These are phyloP conservation scores for Sarcophaga rosellei DNA, from an alignment of 2,888 invertebrate species.

Conservation along the genomic window DNA sequence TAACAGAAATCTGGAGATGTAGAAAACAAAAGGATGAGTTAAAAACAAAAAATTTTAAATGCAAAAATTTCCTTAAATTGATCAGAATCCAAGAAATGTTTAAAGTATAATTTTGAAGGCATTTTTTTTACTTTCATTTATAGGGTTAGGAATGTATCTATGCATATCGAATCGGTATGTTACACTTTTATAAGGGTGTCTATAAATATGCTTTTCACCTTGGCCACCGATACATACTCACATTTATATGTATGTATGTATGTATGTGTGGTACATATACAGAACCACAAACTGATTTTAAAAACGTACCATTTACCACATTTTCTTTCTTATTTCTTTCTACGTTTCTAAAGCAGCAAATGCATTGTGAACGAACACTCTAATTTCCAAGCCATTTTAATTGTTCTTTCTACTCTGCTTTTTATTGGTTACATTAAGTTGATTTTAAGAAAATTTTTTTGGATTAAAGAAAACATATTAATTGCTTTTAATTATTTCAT, in stretches of 20 bases:
- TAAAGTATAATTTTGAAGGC: too few relatives aligned
- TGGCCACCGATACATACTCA: neutral
- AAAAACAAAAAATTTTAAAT: too few relatives aligned
- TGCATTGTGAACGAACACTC: neutral
- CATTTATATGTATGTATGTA: neutral
- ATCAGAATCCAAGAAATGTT: too few relatives aligned
- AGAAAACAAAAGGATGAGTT: too few relatives aligned
- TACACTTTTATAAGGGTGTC: neutral
- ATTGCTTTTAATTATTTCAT: conserved; percentile 50
- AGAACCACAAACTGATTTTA: neutral
- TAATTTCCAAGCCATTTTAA: neutral
- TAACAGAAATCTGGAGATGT: too few relatives aligned
- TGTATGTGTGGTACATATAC: neutral
- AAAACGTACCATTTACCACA: neutral
- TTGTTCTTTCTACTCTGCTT: conserved; percentile 35
- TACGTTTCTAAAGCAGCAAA: neutral
- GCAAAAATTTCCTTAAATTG: too few relatives aligned
- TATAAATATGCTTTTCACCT: neutral
- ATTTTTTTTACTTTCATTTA: too few relatives aligned
- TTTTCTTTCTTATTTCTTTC: neutral
- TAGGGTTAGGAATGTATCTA: too few relatives aligned
- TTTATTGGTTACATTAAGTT: conserved; percentile 57
- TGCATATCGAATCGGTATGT: too few relatives aligned
- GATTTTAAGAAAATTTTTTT: conserved; percentile 17
- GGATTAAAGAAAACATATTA: conserved; percentile 23